These are phyloP conservation scores for Montipora cactus DNA, from an alignment of 64 coral and sea anemone genomes.

Conservation along the genomic window DNA sequence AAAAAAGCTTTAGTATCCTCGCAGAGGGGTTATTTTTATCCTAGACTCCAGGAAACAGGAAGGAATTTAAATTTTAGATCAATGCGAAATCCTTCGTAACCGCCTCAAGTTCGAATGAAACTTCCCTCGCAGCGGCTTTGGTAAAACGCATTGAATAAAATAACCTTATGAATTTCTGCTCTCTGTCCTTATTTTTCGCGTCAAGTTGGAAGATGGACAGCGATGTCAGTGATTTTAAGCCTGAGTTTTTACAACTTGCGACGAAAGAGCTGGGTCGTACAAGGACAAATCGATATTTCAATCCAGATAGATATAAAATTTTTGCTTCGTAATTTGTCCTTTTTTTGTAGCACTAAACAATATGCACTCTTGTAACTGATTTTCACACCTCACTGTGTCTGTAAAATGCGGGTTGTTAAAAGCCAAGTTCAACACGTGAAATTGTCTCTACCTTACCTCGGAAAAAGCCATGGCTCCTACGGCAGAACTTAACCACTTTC, in stretches of 20 bases:
- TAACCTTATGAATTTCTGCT: background rate
- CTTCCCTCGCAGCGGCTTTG: background rate
- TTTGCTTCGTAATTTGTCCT: no score
- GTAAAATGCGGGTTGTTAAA: background rate
- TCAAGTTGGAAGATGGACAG: background rate
- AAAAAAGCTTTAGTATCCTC: background rate
- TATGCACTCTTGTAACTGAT: background rate
- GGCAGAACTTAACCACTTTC: background rate
- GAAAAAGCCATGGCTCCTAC: background rate
- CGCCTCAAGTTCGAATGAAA: background rate
- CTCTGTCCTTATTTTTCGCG: background rate
- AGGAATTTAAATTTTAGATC: conserved; percentile 16
- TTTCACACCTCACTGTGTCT: background rate
- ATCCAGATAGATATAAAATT: background rate
- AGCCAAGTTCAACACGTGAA: background rate
- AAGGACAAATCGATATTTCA: background rate
- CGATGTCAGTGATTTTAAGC: no score
- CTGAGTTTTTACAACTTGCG: background rate
- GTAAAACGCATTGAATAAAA: background rate
- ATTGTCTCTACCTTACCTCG: background rate
- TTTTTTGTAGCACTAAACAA: background rate
- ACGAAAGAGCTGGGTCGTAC: no score
- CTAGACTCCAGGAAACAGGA: background rate
- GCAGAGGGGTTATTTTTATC: background rate
- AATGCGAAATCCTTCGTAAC: background rate